phyloP scores from a whole-genome alignment of 2,113 vertebrate species.

The Rhabdomys dilectus region DNA sequence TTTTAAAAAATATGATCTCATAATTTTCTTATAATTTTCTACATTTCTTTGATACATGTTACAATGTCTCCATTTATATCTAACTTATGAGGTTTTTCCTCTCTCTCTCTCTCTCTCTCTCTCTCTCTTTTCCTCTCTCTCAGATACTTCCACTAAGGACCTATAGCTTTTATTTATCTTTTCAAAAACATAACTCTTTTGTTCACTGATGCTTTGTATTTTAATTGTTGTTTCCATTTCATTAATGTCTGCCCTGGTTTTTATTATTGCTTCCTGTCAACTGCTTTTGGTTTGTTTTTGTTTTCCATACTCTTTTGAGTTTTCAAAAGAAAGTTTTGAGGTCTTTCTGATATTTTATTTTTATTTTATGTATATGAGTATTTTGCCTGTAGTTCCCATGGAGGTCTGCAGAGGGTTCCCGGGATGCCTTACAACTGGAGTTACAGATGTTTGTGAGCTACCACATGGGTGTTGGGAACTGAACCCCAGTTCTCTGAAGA shows the following conservation, averaged over 20 bases:
- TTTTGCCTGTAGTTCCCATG: not conserved
- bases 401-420: not conserved
- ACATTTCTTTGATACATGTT: not conserved
- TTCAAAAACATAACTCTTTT: not conserved
- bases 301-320: not conserved
- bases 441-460: not conserved
- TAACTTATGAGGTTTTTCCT: not conserved
- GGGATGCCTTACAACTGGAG: not conserved
- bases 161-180: not conserved
- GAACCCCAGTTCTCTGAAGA: not conserved
- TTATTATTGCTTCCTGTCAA: not conserved
- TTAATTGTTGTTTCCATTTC: not conserved
- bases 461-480: not conserved
- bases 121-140: not conserved
- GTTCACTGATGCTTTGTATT: not conserved
- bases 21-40: not conserved
- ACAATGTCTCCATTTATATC: not conserved
- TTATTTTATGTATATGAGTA: not conserved
- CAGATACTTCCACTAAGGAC: not conserved
- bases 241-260: not conserved
- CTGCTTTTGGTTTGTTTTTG: not conserved
- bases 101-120: not conserved
- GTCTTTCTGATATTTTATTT: not conserved
- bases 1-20: not conserved
- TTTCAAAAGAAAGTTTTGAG: not conserved